Evolutionary conservation across 23 tunicate species (phyloP).

Genomic region (Pegea sp.): DNA sequence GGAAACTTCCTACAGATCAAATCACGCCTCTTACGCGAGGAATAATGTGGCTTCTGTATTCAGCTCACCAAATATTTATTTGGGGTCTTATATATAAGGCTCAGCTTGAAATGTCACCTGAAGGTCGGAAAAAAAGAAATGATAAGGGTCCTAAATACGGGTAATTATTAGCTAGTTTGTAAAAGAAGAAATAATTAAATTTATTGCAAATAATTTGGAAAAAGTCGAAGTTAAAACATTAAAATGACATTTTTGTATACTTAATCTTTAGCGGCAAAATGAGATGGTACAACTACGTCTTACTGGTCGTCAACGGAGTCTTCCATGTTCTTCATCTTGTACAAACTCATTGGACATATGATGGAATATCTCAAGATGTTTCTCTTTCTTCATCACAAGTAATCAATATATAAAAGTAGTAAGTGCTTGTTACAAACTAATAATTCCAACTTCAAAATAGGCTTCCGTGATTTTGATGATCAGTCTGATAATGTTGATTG

Average conservation of each 20-base stretch:
- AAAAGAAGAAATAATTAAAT: too few species aligned
- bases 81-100: constrained; percentile 30
- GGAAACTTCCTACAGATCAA: constrained; percentile 45
- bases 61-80: constrained; percentile 23
- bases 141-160: background rate
- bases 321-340: constrained; percentile 81
- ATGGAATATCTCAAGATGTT: constrained; percentile 89
- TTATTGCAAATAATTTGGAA: too few species aligned
- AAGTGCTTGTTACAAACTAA: background rate
- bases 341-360: constrained; percentile 97
- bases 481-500: constrained; percentile 63
- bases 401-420: background rate
- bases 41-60: constrained; percentile 29
- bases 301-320: constrained; percentile 58
- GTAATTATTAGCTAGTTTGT: too few species aligned
- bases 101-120: background rate
- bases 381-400: constrained; percentile 75
- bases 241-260: too few species aligned
- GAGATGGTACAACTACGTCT: constrained; percentile 81
- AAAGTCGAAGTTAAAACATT: too few species aligned
- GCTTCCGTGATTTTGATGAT: constrained; percentile 98
- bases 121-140: background rate
- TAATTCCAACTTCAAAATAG: constrained; percentile 12
- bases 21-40: constrained; percentile 8
- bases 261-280: constrained; percentile 39